Conservation (phyloP, 1,140 invertebrate species). For the Sycophaga agraensis region DNA sequence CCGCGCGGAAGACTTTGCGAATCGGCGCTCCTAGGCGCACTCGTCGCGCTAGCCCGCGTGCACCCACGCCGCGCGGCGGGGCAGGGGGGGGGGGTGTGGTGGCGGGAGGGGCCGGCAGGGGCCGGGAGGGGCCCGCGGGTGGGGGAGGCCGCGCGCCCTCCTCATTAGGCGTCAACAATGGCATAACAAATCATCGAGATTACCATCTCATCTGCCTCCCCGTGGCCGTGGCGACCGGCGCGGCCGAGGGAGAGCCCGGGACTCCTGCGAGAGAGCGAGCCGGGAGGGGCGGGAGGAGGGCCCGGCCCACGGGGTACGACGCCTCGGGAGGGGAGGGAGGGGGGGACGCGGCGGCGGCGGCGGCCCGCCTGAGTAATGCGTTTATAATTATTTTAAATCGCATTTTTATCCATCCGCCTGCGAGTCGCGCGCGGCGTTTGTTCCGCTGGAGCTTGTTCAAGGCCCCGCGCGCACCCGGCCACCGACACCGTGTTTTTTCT, state of each 20-base stretch:
- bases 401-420: slow-evolving; percentile 33
- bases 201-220: slow-evolving; percentile 40
- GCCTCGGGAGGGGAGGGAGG: neutral
- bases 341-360: neutral
- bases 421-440: neutral
- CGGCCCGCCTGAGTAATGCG: slow-evolving; percentile 42
- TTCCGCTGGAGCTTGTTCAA: slow-evolving; percentile 26
- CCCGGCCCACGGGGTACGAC: too few species aligned
- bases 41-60: too few species aligned
- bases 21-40: slow-evolving; percentile 4
- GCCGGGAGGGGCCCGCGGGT: too few species aligned
- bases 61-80: too few species aligned
- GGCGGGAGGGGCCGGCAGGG: too few species aligned
- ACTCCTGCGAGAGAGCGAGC: neutral
- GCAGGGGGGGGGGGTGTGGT: too few species aligned
- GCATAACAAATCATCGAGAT: slow-evolving; percentile 47
- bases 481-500: slow-evolving; percentile 11
- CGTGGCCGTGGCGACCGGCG: slow-evolving; percentile 18
- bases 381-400: slow-evolving; percentile 47
- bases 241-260: neutral
- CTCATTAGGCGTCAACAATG: slow-evolving; percentile 49
- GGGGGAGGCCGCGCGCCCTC: slow-evolving; percentile 27
- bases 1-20: neutral
- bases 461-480: slow-evolving; percentile 14
- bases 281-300: neutral